Evolutionary conservation across 2,888 invertebrate species (phyloP).

Genomic region (Melieria crassipennis): DNA sequence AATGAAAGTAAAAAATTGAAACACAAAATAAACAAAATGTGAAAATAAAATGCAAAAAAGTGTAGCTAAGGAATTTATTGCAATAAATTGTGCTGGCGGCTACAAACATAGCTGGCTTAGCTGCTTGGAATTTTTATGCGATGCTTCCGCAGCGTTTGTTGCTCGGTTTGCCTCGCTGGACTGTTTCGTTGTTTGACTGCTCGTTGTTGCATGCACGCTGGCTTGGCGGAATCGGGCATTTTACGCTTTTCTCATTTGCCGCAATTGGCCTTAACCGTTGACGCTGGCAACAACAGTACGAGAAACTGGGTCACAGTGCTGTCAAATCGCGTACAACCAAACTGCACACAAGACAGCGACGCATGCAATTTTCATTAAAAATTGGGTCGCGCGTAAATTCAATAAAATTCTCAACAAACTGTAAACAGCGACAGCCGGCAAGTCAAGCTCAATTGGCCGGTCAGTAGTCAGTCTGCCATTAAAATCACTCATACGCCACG

Average conservation of each 20-base stretch:
- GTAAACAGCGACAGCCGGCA: no score
- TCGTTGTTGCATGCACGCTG: slow-evolving; percentile 6
- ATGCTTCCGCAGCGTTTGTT: slow-evolving; percentile 2
- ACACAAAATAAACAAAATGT: slow-evolving; percentile 13
- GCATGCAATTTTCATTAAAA: no score
- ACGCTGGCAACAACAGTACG: no score
- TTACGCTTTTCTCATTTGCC: slow-evolving; percentile 19
- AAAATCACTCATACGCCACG: no score
- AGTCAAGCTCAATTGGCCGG: no score
- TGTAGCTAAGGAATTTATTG: slow-evolving; percentile 41
- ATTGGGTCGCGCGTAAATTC: no score
- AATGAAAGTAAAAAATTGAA: slow-evolving; percentile 26
- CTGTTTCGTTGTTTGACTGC: neutral
- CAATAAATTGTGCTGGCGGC: slow-evolving; percentile 41
- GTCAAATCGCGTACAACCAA: no score
- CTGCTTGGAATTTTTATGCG: slow-evolving; percentile 23
- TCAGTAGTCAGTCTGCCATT: no score
- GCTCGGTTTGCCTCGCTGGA: neutral
- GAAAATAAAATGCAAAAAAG: slow-evolving; percentile 33
- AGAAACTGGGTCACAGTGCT: no score
- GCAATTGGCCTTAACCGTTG: slow-evolving; percentile 15
- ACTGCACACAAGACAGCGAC: no score
- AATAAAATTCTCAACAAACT: no score
- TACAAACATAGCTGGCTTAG: neutral
- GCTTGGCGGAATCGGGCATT: neutral